Conservation (phyloP, 2,888 invertebrate genomes). For the Ophion ventricosus region DNA sequence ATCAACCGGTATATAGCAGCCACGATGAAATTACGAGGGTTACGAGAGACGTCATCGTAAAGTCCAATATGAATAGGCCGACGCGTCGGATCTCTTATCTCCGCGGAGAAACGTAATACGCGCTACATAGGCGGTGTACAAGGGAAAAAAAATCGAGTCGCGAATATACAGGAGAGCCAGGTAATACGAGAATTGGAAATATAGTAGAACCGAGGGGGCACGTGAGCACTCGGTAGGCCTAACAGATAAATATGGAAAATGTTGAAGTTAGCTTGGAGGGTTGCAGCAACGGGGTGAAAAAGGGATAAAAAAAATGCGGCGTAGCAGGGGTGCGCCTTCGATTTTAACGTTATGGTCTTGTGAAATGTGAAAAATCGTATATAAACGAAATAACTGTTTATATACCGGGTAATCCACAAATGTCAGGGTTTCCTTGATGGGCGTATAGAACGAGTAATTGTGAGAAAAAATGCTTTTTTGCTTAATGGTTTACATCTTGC, state of each 20-base stretch:
- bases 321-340: constrained; percentile 61
- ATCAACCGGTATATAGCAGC: constrained; percentile 21
- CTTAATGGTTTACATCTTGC: no score
- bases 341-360: constrained; percentile 63
- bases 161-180: constrained; percentile 1
- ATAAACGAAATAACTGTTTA: constrained; percentile 61
- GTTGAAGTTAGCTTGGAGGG: constrained; percentile 16
- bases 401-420: neutral
- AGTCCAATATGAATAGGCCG: constrained; percentile 49
- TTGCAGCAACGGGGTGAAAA: neutral
- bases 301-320: neutral
- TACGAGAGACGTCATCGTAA: constrained; percentile 45
- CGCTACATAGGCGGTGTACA: neutral
- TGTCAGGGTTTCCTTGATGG: neutral
- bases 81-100: constrained; percentile 54
- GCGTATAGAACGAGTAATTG: no score
- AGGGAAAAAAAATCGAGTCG: neutral
- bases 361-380: constrained; percentile 60
- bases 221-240: constrained; percentile 46
- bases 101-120: constrained; percentile 34
- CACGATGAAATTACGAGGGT: constrained; percentile 42
- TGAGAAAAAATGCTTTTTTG: no score
- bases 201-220: constrained; percentile 40
- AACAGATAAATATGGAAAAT: constrained; percentile 38
- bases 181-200: constrained; percentile 44